Evolutionary conservation across 2,797 vertebrate species (phyloP).

Genomic region (Schizopygopsis malacanthus): DNA sequence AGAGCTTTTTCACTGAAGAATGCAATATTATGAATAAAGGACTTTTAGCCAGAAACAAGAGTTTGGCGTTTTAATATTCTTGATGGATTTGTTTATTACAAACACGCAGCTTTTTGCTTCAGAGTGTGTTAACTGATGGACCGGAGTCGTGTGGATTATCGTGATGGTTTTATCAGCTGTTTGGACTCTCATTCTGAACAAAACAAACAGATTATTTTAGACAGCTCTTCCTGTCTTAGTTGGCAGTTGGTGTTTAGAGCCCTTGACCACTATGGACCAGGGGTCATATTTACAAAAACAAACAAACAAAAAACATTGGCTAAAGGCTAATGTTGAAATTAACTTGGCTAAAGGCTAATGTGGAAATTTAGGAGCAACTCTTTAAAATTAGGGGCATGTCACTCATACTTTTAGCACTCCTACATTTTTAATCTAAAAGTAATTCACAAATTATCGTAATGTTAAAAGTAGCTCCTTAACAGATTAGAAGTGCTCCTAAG

Average conservation of each 20-base stretch:
- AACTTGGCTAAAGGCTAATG: too few relatives aligned
- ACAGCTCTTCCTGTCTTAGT: not conserved
- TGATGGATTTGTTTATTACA: not conserved
- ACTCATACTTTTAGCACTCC: not conserved
- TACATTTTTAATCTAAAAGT: not conserved
- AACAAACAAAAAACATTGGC: not conserved
- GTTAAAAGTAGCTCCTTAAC: not conserved
- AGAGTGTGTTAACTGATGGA: not conserved
- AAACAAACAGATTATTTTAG: not conserved
- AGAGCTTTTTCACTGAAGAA: too few relatives aligned
- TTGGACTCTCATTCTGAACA: not conserved
- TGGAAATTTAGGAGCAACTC: too few relatives aligned
- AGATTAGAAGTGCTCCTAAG: not conserved
- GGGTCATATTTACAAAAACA: not conserved
- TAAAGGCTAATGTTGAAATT: too few relatives aligned
- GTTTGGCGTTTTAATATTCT: too few relatives aligned
- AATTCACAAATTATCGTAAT: not conserved
- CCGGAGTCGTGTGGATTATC: not conserved
- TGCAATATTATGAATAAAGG: not conserved
- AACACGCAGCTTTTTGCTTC: not conserved
- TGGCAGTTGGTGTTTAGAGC: not conserved
- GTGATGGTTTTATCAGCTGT: not conserved
- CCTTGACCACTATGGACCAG: not conserved
- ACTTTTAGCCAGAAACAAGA: not conserved
- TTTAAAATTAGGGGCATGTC: not conserved